These are phyloP conservation scores for Tachina lurida DNA, from an alignment of 2,888 invertebrate genomes.

Conservation along the genomic window DNA sequence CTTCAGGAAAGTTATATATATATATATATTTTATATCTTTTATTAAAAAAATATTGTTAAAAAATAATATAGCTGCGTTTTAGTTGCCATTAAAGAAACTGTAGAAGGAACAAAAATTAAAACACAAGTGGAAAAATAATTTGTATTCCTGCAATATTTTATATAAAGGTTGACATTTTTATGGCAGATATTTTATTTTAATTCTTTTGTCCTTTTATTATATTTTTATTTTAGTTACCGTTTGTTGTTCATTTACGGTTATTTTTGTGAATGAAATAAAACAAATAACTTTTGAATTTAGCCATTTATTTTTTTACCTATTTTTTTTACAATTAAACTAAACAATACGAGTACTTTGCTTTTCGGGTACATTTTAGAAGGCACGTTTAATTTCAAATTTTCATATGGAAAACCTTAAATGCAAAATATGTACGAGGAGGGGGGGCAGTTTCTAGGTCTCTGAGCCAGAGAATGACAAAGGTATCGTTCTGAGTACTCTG, in stretches of 20 bases:
- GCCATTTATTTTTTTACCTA: conserved; percentile 5
- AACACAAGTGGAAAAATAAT: conserved; percentile 7
- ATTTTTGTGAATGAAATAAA: conserved; percentile 8
- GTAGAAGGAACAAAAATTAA: not conserved
- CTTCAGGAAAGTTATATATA: too few species aligned
- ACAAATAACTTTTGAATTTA: conserved; percentile 20
- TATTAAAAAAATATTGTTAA: not conserved
- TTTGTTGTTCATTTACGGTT: conserved; percentile 50
- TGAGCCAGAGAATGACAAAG: too few species aligned
- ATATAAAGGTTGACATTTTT: conserved; percentile 71
- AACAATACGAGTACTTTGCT: conserved; percentile 49
- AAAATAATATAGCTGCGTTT: not conserved
- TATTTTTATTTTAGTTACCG: conserved; percentile 32
- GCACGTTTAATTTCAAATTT: not conserved
- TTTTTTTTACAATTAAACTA: conserved; percentile 61
- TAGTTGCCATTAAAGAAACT: not conserved
- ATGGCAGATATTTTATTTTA: conserved; percentile 72
- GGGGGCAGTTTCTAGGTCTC: not conserved
- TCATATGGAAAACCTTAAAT: conserved; percentile 17
- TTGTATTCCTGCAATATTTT: conserved; percentile 29
- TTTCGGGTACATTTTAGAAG: conserved; percentile 3
- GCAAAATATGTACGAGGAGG: conserved; percentile 29
- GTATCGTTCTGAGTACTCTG: too few species aligned
- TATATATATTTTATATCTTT: too few species aligned
- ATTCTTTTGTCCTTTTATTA: conserved; percentile 55